phyloP scores from a whole-genome alignment of 1,140 invertebrate species.

The Heliconius hermathena region DNA sequence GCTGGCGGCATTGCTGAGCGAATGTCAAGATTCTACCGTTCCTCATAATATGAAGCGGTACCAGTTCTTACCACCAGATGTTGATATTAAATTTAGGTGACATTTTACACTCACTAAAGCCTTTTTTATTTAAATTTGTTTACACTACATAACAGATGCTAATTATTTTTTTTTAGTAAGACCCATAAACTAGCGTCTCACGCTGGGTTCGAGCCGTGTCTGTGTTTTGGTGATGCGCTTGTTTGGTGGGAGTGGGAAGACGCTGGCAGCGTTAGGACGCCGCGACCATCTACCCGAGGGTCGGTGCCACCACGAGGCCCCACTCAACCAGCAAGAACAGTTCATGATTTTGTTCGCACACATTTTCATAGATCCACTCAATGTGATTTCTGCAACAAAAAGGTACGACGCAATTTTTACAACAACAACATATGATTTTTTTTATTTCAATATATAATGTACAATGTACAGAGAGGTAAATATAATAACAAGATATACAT shows the following conservation, averaged over 20 bases:
- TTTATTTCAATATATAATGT: no score
- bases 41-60: constrained; percentile 90
- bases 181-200: constrained; percentile 85
- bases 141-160: background rate
- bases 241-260: constrained; percentile 90
- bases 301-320: constrained; percentile 47
- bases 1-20: constrained; percentile 87
- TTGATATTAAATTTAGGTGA: constrained; percentile 84
- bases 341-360: constrained; percentile 91
- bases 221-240: constrained; percentile 95
- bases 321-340: constrained; percentile 56
- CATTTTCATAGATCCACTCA: constrained; percentile 94
- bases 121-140: background rate
- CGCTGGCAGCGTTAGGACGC: constrained; percentile 52
- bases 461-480: no score
- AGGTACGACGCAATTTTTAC: constrained; percentile 82
- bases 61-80: constrained; percentile 87
- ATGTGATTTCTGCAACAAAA: constrained; percentile 95
- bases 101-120: background rate
- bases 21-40: constrained; percentile 90
- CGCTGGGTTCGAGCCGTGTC: constrained; percentile 93
- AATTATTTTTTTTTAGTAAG: constrained; percentile 81
- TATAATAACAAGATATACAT: no score
- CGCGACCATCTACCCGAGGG: constrained; percentile 49
- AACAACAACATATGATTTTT: background rate